Percentiles rank a stretch among this genome's conserved stretches.
phyloP scores from a whole-genome alignment of 2,797 vertebrate species.

The Mycteria americana region DNA sequence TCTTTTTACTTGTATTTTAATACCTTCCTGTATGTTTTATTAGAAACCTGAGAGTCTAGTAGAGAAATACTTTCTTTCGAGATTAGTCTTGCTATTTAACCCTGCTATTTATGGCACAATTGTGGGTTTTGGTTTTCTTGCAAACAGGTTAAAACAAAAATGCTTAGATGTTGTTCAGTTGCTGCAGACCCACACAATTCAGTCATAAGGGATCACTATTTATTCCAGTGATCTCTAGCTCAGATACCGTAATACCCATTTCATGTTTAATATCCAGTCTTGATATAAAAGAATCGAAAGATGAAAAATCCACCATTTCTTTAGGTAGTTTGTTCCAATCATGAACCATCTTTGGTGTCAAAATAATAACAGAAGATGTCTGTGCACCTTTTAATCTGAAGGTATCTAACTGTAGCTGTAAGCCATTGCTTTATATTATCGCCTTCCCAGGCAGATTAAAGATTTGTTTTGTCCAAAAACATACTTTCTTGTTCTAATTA shows the following conservation, averaged over 20 bases:
- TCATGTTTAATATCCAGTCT: not conserved
- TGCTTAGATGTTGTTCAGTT: not conserved
- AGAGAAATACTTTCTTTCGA: not conserved
- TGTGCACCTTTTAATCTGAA: not conserved
- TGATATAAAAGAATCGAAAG: not conserved
- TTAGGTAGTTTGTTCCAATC: not conserved
- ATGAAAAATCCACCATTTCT: not conserved
- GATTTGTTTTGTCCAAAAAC: not conserved
- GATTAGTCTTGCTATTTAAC: not conserved
- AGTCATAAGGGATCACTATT: not conserved
- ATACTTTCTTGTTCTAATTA: slow-evolving; percentile 21
- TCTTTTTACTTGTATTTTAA: not conserved
- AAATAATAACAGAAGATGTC: not conserved
- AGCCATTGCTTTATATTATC: not conserved
- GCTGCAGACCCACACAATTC: not conserved
- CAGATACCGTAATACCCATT: not conserved
- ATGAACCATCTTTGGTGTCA: not conserved
- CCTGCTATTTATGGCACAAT: not conserved
- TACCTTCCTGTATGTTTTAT: not conserved
- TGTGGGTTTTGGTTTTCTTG: not conserved
- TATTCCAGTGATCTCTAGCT: not conserved
- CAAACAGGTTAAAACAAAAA: not conserved
- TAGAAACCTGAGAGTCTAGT: not conserved
- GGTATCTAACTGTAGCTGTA: not conserved
- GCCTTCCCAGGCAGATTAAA: slow-evolving; percentile 15